These are phyloP conservation scores for Helogale parvula DNA, from an alignment of 2,113 vertebrate genomes.

Conservation along the genomic window DNA sequence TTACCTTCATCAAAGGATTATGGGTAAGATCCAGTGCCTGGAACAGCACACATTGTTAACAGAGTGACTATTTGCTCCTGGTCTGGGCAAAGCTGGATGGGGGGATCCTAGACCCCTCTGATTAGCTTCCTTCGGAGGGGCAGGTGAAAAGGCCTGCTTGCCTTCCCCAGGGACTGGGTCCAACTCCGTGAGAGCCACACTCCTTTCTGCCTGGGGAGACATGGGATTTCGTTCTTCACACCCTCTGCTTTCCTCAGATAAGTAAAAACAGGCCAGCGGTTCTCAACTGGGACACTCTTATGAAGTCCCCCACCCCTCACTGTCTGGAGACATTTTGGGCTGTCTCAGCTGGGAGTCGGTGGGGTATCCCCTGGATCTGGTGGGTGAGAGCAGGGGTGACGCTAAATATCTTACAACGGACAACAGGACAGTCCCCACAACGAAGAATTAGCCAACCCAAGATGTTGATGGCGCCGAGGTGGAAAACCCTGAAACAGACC, in stretches of 20 bases:
- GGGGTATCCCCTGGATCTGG: too few relatives aligned
- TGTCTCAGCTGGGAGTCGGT: not conserved
- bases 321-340: not conserved
- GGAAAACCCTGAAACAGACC: not conserved
- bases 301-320: not conserved
- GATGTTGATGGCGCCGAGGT: not conserved
- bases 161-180: not conserved
- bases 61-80: not conserved
- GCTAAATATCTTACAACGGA: fast-evolving
- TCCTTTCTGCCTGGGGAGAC: not conserved
- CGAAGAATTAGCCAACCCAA: not conserved
- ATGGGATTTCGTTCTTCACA: not conserved
- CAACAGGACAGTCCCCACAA: too few relatives aligned
- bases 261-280: not conserved
- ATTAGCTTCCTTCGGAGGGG: not conserved
- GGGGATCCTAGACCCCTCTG: not conserved
- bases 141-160: fast-evolving
- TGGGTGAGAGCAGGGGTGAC: not conserved
- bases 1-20: not conserved
- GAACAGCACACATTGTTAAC: not conserved
- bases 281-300: not conserved
- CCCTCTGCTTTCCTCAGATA: not conserved
- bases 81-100: not conserved
- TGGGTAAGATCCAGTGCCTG: not conserved
- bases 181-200: too few relatives aligned